Percentiles rank a stretch among this genome's conserved stretches.
These are phyloP conservation scores for Melanchra persicariae DNA, from an alignment of 2,888 invertebrate genomes.

Conservation along the genomic window DNA sequence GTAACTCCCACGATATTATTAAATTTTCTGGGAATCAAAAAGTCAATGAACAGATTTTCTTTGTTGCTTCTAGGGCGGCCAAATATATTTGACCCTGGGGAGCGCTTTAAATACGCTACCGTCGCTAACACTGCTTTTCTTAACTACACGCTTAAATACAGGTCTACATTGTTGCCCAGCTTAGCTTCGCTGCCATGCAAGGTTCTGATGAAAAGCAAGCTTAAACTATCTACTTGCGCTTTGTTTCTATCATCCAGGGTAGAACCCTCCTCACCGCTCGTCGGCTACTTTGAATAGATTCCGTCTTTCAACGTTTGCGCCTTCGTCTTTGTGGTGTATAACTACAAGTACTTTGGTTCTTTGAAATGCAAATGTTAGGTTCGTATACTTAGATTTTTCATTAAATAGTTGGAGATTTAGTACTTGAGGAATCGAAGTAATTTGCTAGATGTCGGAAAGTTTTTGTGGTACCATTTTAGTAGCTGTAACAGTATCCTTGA, in stretches of 20 bases:
- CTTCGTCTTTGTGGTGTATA: slow-evolving; percentile 34
- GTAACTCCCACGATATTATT: too few relatives aligned
- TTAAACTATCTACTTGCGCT: not conserved
- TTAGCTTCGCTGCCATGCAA: not conserved
- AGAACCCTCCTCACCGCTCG: slow-evolving; percentile 22
- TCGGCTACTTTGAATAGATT: slow-evolving; percentile 37
- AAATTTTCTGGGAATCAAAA: too few relatives aligned
- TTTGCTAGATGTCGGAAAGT: not conserved
- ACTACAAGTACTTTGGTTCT: slow-evolving; percentile 17
- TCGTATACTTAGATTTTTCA: slow-evolving; percentile 30
- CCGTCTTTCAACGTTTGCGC: slow-evolving; percentile 28
- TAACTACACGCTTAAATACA: too few relatives aligned
- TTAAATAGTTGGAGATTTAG: slow-evolving; percentile 29
- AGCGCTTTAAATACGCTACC: too few relatives aligned
- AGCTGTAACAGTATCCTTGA: not conserved
- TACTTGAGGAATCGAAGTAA: not conserved
- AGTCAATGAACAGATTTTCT: too few relatives aligned
- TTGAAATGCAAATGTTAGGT: slow-evolving; percentile 49
- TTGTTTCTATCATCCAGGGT: slow-evolving; percentile 23
- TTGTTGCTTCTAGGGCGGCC: too few relatives aligned
- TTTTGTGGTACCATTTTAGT: not conserved
- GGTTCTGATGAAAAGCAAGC: not conserved
- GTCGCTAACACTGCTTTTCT: too few relatives aligned
- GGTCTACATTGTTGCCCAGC: not conserved
- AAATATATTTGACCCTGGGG: too few relatives aligned